These are phyloP conservation scores for Bos indicus DNA, from an alignment of 2,113 vertebrate species.

Conservation along the genomic window DNA sequence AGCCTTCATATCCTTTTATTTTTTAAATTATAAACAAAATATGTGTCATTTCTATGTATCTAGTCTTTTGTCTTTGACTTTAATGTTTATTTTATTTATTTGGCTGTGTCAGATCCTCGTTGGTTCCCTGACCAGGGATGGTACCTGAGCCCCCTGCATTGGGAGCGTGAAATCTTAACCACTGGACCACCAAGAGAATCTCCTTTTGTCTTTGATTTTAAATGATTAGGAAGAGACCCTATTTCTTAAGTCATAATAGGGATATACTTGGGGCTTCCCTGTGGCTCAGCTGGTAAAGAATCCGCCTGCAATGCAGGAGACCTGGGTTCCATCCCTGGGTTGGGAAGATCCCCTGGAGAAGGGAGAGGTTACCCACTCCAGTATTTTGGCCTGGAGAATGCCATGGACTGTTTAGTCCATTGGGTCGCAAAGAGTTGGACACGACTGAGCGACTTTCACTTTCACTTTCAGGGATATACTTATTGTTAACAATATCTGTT, in stretches of 20 bases:
- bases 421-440: rapidly evolving
- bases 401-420: neutral
- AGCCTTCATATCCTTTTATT: neutral
- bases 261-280: neutral
- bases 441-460: neutral
- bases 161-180: neutral
- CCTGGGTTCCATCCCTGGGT: neutral
- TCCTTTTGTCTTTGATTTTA: neutral
- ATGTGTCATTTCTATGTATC: neutral
- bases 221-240: neutral
- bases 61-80: neutral
- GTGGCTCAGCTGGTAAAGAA: neutral
- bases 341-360: neutral
- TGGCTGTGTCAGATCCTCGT: neutral
- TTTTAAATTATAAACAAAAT: neutral
- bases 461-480: neutral
- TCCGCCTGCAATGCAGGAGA: neutral
- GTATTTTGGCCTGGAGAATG: neutral
- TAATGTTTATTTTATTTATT: neutral
- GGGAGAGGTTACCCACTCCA: neutral
- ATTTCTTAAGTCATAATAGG: neutral
- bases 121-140: neutral
- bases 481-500: neutral
- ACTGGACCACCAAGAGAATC: neutral
- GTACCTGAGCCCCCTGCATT: neutral